Percentiles rank a stretch among this genome's conserved stretches.
Conservation (phyloP, 2,888 invertebrate genomes). For the Elegia similella region DNA sequence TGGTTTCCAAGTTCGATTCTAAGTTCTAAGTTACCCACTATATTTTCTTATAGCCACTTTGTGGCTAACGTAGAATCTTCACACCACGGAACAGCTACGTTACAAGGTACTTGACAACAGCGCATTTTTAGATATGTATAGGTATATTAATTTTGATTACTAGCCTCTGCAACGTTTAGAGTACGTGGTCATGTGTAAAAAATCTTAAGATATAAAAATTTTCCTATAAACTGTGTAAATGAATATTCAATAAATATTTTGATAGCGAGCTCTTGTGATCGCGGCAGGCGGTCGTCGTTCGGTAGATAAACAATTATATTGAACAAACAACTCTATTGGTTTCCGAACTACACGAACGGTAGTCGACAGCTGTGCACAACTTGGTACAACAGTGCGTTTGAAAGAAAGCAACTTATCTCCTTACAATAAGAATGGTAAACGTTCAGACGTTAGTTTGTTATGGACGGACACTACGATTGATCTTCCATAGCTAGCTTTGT, state of each 20-base stretch:
- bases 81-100: too few species aligned
- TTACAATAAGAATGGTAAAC: not conserved
- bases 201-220: too few species aligned
- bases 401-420: not conserved
- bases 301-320: not conserved
- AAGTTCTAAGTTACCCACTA: too few species aligned
- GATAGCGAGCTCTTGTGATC: slow-evolving; percentile 9
- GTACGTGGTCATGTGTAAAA: too few species aligned
- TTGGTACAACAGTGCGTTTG: not conserved
- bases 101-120: too few species aligned
- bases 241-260: slow-evolving; percentile 15
- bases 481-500: not conserved
- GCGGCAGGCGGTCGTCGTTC: not conserved
- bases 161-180: too few species aligned
- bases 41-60: too few species aligned
- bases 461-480: not conserved
- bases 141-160: too few species aligned
- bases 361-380: not conserved
- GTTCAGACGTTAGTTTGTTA: not conserved
- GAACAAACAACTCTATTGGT: not conserved
- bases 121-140: too few species aligned
- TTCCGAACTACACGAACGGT: not conserved
- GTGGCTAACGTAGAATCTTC: too few species aligned
- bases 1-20: not conserved
- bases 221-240: not conserved